Evolutionary conservation across 1,140 invertebrate genomes (phyloP).

Genomic region (Penaeus vannamei): DNA sequence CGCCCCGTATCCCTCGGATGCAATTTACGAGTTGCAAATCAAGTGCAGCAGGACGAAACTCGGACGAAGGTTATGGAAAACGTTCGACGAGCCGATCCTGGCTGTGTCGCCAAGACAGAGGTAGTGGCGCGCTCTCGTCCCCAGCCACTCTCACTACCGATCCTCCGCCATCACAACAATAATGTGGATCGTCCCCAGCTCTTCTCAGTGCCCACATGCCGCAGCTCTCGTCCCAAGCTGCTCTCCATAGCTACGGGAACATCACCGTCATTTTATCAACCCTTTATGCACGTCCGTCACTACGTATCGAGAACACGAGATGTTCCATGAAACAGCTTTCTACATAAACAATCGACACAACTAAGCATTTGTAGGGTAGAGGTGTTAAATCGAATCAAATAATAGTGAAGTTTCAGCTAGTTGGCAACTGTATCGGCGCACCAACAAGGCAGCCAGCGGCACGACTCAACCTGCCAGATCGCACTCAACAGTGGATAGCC

Average conservation of each 20-base stretch:
- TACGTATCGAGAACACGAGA: not conserved
- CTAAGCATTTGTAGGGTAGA: too few species aligned
- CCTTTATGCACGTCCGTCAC: constrained; percentile 3
- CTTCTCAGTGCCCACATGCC: constrained; percentile 61
- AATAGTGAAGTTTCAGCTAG: not conserved
- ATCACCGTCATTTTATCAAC: too few species aligned
- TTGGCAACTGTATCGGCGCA: constrained; percentile 27
- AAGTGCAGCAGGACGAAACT: constrained; percentile 59
- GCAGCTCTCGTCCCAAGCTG: constrained; percentile 61
- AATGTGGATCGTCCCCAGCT: constrained; percentile 62
- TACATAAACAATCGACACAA: too few species aligned
- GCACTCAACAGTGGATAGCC: constrained; percentile 48
- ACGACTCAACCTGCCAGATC: constrained; percentile 63
- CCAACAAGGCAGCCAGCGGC: constrained; percentile 60
- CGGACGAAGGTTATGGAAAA: constrained; percentile 64
- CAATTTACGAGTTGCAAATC: not conserved
- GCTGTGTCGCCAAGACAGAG: constrained; percentile 62
- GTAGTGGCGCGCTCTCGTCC: constrained; percentile 66
- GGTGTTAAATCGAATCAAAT: too few species aligned
- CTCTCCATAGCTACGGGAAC: constrained; percentile 9
- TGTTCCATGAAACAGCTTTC: too few species aligned
- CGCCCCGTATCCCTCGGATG: not conserved
- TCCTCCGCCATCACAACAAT: constrained; percentile 66
- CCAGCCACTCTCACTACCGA: constrained; percentile 64
- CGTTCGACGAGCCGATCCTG: constrained; percentile 48